phyloP scores from a whole-genome alignment of 2,113 vertebrate species.

The Alethe diademata region DNA sequence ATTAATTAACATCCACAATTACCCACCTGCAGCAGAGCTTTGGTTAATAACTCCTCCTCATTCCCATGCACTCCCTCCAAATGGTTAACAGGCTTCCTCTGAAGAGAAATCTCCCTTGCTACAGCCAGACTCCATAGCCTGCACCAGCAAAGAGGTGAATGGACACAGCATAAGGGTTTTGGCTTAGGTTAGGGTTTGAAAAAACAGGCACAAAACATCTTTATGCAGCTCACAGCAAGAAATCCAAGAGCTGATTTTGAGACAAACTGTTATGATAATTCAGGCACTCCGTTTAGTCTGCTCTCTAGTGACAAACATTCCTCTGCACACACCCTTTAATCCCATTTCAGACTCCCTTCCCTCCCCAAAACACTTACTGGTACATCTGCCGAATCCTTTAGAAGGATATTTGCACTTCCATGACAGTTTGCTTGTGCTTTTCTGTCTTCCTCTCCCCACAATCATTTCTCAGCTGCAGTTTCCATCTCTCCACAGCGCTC shows the following conservation, averaged over 20 bases:
- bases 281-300: constrained; percentile 19
- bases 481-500: neutral
- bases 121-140: constrained; percentile 28
- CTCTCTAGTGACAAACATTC: neutral
- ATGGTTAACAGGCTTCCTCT: constrained; percentile 21
- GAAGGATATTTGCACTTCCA: neutral
- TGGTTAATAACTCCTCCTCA: neutral
- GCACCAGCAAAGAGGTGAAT: neutral
- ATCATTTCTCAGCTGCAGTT: constrained; percentile 40
- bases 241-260: neutral
- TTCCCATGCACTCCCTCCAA: neutral
- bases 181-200: neutral
- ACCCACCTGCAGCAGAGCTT: neutral
- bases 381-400: neutral
- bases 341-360: neutral
- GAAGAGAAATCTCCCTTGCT: neutral
- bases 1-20: neutral
- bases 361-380: constrained; percentile 25
- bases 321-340: neutral
- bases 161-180: neutral
- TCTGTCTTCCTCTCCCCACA: constrained; percentile 27
- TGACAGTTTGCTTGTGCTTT: neutral
- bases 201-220: neutral
- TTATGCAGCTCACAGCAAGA: neutral
- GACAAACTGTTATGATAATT: neutral